Conservation (phyloP, 2,888 invertebrate genomes). For the Melipona beecheii region DNA sequence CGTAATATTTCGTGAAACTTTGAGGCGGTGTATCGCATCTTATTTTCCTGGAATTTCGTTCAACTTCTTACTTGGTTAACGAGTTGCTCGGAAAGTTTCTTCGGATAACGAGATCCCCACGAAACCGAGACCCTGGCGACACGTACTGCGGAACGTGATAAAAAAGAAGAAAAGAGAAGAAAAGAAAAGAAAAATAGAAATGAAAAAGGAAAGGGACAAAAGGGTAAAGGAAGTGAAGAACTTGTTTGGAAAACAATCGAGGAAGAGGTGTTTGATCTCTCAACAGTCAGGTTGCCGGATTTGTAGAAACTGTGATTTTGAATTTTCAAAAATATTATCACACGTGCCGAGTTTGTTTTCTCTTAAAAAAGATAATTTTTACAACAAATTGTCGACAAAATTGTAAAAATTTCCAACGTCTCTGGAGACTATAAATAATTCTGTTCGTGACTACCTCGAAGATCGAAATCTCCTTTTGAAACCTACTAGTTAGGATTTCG, state of each 20-base stretch:
- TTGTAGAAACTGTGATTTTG: no score
- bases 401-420: no score
- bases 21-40: slow-evolving; percentile 22
- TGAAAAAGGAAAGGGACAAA: not conserved
- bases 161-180: no score
- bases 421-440: no score
- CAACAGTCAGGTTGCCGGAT: not conserved
- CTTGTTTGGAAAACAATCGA: not conserved
- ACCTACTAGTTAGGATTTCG: no score
- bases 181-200: not conserved
- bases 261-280: not conserved
- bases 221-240: not conserved
- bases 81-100: slow-evolving; percentile 34
- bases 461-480: no score
- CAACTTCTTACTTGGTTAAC: slow-evolving; percentile 29
- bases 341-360: no score
- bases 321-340: no score
- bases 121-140: not conserved
- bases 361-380: no score
- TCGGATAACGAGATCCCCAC: slow-evolving; percentile 40
- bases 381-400: no score
- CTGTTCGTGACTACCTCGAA: no score
- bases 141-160: not conserved
- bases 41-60: slow-evolving; percentile 43
- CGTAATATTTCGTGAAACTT: slow-evolving; percentile 38